Evolutionary conservation across 2,797 vertebrate species (phyloP), one percentile per base, ranked within the genome.

Genomic region (Synanceia verrucosa): DNA sequence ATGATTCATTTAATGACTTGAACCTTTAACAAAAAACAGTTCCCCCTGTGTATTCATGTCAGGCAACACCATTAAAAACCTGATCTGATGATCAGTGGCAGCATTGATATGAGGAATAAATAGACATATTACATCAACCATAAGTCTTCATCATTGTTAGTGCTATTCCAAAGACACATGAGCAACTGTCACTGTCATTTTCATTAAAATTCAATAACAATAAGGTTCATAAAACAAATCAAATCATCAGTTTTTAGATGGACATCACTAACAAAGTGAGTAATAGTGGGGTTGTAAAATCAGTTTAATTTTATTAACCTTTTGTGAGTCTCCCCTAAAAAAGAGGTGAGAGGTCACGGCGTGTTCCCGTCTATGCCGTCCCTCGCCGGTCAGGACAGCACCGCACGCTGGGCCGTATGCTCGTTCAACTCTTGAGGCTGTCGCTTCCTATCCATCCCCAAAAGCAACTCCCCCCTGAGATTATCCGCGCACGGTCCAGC

Each of bases 381-480:
- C 82, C 82, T 90, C 55, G 84, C 90, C 90, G 89, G 70, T 87
- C 85, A 75, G 86, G 62, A 87, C 87, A 81, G 81, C 88, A 78
- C 82, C 77, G 88, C 94, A 92, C 65, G 89, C 94, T 95, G 95
- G 89, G 95, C 91, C 87, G 83, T 91, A 92, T 84, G 94, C 94
- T 92, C 93, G 55, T 94, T 96, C 92, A 93, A 94, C 95, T 94
- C 93, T n/a, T 68, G 86, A 90, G 95, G 91, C 94, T 97, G 97
- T 97, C 97, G 93, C 94, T 92, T 95, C 94, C 91, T 91, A 97
- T 98, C 94, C 91, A 92, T 96, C 93, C 94, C 81, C 77, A 31
- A 89, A 84, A 86, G 78, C 72, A 91, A 89, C 85, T 85, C 90
- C 94, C n/a, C 94, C 91, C 94, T 97, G 96, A 96, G 94, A 96